A percentile compares a stretch with the other conserved stretches of the same genome.
Evolutionary conservation across 2,888 invertebrate species (phyloP).

Genomic region (Isotomurus palustris): DNA sequence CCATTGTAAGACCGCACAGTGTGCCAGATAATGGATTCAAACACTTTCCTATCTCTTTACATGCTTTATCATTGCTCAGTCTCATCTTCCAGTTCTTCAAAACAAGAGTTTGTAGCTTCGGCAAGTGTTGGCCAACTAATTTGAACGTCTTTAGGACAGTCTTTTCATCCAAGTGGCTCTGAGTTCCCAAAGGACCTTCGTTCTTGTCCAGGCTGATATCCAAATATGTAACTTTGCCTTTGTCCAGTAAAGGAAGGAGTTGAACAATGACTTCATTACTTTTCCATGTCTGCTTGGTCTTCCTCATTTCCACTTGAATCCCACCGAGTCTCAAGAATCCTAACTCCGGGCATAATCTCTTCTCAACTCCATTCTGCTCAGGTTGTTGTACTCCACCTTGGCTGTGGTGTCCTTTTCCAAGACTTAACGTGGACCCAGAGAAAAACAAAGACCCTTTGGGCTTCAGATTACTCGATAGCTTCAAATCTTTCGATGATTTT

Average conservation of each 20-base stretch:
- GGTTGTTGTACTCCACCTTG: no score
- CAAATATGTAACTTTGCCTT: constrained; percentile 41
- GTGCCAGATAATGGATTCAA: constrained; percentile 18
- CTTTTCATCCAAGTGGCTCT: constrained; percentile 33
- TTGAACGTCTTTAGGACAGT: constrained; percentile 37
- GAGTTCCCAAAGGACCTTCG: constrained; percentile 18
- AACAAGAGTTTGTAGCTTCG: constrained; percentile 38
- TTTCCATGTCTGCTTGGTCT: constrained; percentile 36
- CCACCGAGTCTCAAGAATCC: constrained; percentile 43
- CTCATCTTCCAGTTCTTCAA: constrained; percentile 40
- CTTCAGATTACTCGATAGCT: not conserved
- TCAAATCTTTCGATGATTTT: not conserved
- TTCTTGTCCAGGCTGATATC: constrained; percentile 42
- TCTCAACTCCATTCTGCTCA: not conserved
- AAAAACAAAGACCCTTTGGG: not conserved
- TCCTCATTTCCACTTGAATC: constrained; percentile 37
- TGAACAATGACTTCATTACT: constrained; percentile 35
- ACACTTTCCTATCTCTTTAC: constrained; percentile 35
- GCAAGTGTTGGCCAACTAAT: constrained; percentile 36
- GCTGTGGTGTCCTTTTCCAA: constrained; percentile 14
- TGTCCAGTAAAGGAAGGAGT: constrained; percentile 34
- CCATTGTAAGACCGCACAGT: constrained; percentile 34
- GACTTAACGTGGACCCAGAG: constrained; percentile 14
- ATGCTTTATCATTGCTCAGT: constrained; percentile 32
- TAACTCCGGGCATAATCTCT: constrained; percentile 31